Conservation (phyloP, 2,113 vertebrate species). For the Notiomystis cincta region DNA sequence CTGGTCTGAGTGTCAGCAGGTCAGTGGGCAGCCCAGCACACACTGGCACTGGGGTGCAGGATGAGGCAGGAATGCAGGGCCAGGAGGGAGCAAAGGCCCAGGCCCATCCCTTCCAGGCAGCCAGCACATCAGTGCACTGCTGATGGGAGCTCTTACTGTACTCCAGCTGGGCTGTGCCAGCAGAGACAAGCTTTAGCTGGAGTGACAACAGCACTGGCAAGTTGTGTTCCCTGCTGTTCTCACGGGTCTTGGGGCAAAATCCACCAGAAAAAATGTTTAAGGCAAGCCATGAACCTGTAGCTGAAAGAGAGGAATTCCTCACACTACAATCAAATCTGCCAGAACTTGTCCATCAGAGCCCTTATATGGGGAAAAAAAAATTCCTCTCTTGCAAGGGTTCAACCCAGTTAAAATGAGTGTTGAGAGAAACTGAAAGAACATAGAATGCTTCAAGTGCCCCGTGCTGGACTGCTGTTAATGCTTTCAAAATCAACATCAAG, state of each 20-base stretch:
- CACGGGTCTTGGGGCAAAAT: not conserved
- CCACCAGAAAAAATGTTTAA: not conserved
- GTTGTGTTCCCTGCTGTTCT: not conserved
- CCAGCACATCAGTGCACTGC: not conserved
- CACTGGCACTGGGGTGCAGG: rapidly evolving
- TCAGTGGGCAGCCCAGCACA: not conserved
- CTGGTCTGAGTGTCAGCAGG: not conserved
- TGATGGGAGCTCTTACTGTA: not conserved
- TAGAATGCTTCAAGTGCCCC: not conserved
- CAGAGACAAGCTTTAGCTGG: not conserved
- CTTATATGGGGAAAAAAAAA: not conserved
- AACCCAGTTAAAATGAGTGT: not conserved
- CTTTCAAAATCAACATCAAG: not conserved
- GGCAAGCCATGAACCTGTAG: not conserved
- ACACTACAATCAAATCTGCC: not conserved
- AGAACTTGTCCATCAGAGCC: not conserved
- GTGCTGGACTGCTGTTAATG: not conserved
- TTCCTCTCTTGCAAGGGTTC: not conserved
- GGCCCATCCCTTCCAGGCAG: not conserved
- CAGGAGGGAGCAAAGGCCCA: not conserved
- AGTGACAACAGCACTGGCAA: not conserved
- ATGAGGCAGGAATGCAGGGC: not conserved
- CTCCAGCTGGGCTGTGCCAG: not conserved
- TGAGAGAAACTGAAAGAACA: not conserved
- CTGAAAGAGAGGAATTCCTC: not conserved